Evolutionary conservation across 2,888 invertebrate genomes (phyloP).

Genomic region (Agrochola lota): DNA sequence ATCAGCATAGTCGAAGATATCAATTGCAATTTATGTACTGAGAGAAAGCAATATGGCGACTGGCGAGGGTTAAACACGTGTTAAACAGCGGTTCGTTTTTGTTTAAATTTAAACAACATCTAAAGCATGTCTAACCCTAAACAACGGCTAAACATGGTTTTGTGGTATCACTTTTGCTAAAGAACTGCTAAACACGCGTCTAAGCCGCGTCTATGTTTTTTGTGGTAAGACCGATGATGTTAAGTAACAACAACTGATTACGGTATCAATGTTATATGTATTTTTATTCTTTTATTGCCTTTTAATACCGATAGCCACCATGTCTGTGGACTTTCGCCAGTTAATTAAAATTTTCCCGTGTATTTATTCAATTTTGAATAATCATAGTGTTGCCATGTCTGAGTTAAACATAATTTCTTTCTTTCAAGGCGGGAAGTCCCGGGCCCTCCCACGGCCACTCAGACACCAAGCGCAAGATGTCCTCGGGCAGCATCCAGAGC

Average conservation of each 20-base stretch:
- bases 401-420: neutral
- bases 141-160: no score
- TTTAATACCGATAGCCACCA: neutral
- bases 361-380: neutral
- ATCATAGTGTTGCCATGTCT: neutral
- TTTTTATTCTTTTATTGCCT: neutral
- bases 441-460: slow-evolving; percentile 69
- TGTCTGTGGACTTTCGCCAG: neutral
- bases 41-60: no score
- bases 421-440: slow-evolving; percentile 71
- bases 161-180: no score
- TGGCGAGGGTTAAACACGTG: no score
- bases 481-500: slow-evolving; percentile 86
- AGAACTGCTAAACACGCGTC: no score
- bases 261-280: neutral
- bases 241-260: neutral
- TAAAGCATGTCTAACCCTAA: no score
- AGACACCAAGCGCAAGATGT: slow-evolving; percentile 87
- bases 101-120: no score
- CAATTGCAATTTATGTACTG: no score
- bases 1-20: no score
- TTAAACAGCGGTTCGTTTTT: no score
- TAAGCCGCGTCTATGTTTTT: no score
- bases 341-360: neutral
- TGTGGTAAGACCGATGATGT: neutral